A percentile compares a stretch with the other conserved stretches of the same genome.
phyloP scores from a whole-genome alignment of 64 coral and sea anemone genomes.

The Montipora cactus region DNA sequence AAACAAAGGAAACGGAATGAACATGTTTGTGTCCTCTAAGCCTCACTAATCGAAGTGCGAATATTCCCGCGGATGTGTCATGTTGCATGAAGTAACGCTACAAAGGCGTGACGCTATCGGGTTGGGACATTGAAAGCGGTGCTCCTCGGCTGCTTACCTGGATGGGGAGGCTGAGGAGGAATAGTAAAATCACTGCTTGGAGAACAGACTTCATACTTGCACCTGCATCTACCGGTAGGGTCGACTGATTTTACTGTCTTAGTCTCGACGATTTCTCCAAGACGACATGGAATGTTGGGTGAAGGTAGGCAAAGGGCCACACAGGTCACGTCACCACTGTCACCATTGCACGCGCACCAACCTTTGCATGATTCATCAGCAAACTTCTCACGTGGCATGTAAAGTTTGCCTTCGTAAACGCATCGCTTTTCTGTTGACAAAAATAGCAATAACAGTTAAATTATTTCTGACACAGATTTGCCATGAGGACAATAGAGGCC shows the following conservation, averaged over 20 bases:
- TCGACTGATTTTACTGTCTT: neutral
- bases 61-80: no score
- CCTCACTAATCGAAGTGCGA: no score
- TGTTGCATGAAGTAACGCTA: no score
- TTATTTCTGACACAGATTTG: no score
- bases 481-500: no score
- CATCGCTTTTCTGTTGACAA: neutral
- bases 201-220: neutral
- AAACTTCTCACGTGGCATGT: conserved; percentile 12
- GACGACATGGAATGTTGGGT: neutral
- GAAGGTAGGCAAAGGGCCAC: conserved; percentile 19
- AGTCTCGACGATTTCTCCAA: neutral
- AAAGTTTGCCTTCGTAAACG: neutral
- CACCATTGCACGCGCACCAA: conserved; percentile 19
- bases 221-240: conserved; percentile 1
- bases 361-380: neutral
- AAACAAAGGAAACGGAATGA: no score
- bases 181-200: neutral
- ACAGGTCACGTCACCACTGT: neutral
- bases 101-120: no score
- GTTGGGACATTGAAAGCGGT: no score
- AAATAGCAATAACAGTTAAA: neutral
- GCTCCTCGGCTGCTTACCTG: neutral
- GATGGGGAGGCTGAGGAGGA: neutral
- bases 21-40: no score